A percentile compares a stretch with the other conserved stretches of the same genome.
phyloP scores from a whole-genome alignment of 2,797 vertebrate genomes.

The Pterois miles region DNA sequence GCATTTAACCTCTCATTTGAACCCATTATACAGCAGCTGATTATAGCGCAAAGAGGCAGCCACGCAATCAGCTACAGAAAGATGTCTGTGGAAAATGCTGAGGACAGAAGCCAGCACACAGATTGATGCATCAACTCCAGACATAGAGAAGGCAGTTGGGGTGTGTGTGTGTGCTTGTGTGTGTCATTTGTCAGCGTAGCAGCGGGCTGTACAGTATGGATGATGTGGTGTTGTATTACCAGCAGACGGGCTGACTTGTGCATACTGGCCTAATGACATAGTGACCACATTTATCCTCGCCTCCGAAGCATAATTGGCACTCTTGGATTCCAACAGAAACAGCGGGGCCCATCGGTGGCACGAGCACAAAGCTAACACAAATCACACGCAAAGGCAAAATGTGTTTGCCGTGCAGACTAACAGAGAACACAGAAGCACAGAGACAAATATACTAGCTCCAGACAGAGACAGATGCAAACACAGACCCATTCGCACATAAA shows the following conservation, averaged over 20 bases:
- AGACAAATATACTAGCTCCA: slow-evolving; percentile 22
- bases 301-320: slow-evolving; percentile 60
- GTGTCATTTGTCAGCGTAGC: slow-evolving; percentile 32
- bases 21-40: slow-evolving; percentile 63
- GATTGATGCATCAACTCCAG: slow-evolving; percentile 50
- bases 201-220: slow-evolving; percentile 29
- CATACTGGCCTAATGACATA: slow-evolving; percentile 74
- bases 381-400: slow-evolving; percentile 27
- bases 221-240: slow-evolving; percentile 69
- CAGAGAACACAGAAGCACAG: slow-evolving; percentile 4
- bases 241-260: slow-evolving; percentile 61
- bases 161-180: neutral
- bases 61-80: slow-evolving; percentile 48
- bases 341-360: slow-evolving; percentile 37
- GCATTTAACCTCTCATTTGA: slow-evolving; percentile 71
- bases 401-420: neutral
- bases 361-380: slow-evolving; percentile 27
- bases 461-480: slow-evolving; percentile 33
- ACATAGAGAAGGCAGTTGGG: slow-evolving; percentile 33
- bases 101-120: slow-evolving; percentile 46
- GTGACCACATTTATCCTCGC: slow-evolving; percentile 67
- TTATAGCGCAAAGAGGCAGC: slow-evolving; percentile 53
- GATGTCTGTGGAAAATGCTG: slow-evolving; percentile 48
- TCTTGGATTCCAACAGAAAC: slow-evolving; percentile 58
- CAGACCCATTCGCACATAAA: slow-evolving; percentile 30